A percentile compares a stretch with the other conserved stretches of the same genome.
These are phyloP conservation scores for Hydrotaea cyrtoneurina DNA, from an alignment of 2,888 invertebrate genomes.

Conservation along the genomic window DNA sequence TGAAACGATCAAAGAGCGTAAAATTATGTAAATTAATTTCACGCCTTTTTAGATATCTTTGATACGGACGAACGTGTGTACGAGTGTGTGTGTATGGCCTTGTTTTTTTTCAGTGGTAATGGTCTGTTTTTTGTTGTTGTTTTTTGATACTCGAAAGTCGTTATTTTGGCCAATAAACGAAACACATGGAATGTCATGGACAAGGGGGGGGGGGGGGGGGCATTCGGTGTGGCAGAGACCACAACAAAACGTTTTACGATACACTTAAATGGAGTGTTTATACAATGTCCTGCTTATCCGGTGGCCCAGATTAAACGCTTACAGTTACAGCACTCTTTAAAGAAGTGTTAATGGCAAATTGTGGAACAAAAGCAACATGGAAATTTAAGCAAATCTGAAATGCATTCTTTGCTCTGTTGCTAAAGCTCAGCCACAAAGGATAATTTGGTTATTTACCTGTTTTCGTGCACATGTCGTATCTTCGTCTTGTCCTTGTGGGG, in stretches of 20 bases:
- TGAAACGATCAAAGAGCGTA: slow-evolving; percentile 80
- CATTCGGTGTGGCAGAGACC: neutral
- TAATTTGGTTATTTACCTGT: slow-evolving; percentile 53
- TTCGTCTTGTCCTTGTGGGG: neutral
- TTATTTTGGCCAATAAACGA: slow-evolving; percentile 15
- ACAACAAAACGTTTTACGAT: slow-evolving; percentile 58
- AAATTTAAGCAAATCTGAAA: neutral
- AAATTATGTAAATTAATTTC: slow-evolving; percentile 82
- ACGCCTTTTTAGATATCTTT: slow-evolving; percentile 80
- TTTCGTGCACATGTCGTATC: slow-evolving; percentile 27
- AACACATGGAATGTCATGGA: neutral
- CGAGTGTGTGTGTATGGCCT: slow-evolving; percentile 15
- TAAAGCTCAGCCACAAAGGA: neutral
- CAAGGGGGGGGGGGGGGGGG: too few relatives aligned
- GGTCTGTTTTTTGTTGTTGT: slow-evolving; percentile 59
- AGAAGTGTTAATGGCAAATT: slow-evolving; percentile 49
- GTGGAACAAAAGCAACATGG: neutral
- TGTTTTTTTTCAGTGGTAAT: slow-evolving; percentile 48
- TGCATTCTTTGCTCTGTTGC: slow-evolving; percentile 11
- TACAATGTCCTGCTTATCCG: slow-evolving; percentile 33
- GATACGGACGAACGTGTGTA: slow-evolving; percentile 24
- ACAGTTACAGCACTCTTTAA: slow-evolving; percentile 33
- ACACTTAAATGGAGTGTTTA: slow-evolving; percentile 61
- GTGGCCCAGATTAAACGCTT: slow-evolving; percentile 54
- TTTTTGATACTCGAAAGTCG: neutral